phyloP scores from a whole-genome alignment of 1,140 invertebrate species.

The Odontomachus brunneus region DNA sequence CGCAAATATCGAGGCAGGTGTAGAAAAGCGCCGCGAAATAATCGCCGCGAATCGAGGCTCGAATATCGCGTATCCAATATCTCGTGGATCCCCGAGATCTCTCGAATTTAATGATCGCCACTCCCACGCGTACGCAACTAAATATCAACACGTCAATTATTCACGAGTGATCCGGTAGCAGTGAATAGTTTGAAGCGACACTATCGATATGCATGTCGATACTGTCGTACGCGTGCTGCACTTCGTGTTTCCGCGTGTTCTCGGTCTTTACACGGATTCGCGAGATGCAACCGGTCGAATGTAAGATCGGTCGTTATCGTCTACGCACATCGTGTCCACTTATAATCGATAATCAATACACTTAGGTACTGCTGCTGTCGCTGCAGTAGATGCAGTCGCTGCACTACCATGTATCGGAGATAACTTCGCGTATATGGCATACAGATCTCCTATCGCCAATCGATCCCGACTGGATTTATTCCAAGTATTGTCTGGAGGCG shows the following conservation, averaged over 20 bases:
- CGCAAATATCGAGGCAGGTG: background rate
- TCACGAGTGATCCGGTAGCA: conserved; percentile 33
- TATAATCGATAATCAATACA: conserved; percentile 47
- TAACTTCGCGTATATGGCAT: conserved; percentile 21
- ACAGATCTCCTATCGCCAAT: conserved; percentile 40
- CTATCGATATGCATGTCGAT: conserved; percentile 18
- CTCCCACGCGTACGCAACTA: background rate
- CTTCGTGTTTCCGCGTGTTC: background rate
- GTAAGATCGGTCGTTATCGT: conserved; percentile 18
- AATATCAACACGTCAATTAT: conserved; percentile 54
- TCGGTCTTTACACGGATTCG: conserved; percentile 31
- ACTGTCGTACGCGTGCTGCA: background rate
- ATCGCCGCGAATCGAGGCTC: background rate
- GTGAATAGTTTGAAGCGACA: conserved; percentile 52
- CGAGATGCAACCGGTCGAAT: conserved; percentile 17
- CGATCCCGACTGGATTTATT: conserved; percentile 52
- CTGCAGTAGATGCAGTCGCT: background rate
- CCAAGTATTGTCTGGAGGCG: conserved; percentile 50
- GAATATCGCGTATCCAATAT: conserved; percentile 13
- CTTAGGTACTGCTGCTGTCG: background rate
- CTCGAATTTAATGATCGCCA: conserved; percentile 37
- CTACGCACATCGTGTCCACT: background rate
- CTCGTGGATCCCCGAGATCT: conserved; percentile 14
- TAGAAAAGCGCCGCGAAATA: background rate
- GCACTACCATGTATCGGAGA: conserved; percentile 6